Conservation (phyloP, 1,140 invertebrate species). For the Anoplolepis gracilipes region DNA sequence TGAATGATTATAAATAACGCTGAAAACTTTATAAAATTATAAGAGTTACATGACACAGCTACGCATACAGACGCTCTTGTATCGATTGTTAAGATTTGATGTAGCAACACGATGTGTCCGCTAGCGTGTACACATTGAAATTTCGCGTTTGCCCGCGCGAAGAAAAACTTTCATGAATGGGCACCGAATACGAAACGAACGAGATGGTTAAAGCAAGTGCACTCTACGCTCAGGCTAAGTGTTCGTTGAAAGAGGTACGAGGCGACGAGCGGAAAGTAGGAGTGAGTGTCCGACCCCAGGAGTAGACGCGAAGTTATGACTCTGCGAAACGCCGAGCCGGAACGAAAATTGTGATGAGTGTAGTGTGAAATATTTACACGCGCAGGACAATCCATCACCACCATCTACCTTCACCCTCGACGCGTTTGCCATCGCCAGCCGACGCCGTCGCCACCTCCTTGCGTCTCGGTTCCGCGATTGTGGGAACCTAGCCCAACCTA, state of each 20-base stretch:
- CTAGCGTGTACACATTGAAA: background rate
- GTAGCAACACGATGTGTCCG: background rate
- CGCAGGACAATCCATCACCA: constrained; percentile 79
- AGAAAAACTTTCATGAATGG: constrained; percentile 37
- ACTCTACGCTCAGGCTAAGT: constrained; percentile 47
- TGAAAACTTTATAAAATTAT: too few relatives aligned
- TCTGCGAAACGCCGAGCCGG: constrained; percentile 65
- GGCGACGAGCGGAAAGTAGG: constrained; percentile 37
- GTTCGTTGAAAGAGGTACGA: constrained; percentile 44
- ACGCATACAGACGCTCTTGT: background rate
- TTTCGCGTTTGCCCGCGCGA: constrained; percentile 2
- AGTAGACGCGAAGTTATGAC: constrained; percentile 71
- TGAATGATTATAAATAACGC: too few relatives aligned
- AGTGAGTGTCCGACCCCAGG: constrained; percentile 54
- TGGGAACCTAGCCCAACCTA: constrained; percentile 68
- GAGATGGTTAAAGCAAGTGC: constrained; percentile 59
- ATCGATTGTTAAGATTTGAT: background rate
- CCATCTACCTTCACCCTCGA: constrained; percentile 63
- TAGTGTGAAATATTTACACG: constrained; percentile 81
- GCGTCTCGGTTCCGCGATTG: constrained; percentile 64
- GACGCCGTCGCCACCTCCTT: constrained; percentile 65
- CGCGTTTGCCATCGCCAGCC: constrained; percentile 65
- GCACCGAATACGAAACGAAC: constrained; percentile 56
- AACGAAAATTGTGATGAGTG: constrained; percentile 81
- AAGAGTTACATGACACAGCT: background rate